Evolutionary conservation across 1,140 invertebrate genomes (phyloP), one percentile per base, ranked within the genome.

Genomic region (Lepidurus arcticus): DNA sequence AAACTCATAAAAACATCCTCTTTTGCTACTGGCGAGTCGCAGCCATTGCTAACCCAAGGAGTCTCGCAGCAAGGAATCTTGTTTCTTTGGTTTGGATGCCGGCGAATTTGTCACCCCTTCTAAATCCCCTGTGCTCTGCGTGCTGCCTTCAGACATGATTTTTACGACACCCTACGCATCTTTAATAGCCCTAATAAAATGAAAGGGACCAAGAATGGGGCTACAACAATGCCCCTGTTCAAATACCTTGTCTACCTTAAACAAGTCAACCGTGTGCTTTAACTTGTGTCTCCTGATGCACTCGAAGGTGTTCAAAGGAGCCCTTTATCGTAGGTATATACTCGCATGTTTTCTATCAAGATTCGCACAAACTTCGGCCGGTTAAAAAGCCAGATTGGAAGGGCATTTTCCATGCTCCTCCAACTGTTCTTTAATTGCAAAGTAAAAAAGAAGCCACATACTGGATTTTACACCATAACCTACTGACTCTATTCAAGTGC

Each of bases 141-240:
- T 21, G 16, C n/a, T 65, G 10, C 13, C n/a, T 65, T 21, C 53
- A 65, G 21, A 65, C 21, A 16, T 13, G 21, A 21, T 21, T 65
- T 65, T 65, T 65, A 65, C 21, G 53, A 65, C 53, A 21, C 13
- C 53, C 16, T 13, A 16, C 53, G 16, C 16, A 65, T 21, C 16
- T 16, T 65, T 65, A 65, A 65, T 65, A n/a, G 53, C 53, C 45
- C 53, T n/a, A 65, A n/a, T n/a, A 65, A 47, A 65, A 65, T 16
- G 53, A 65, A 65, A 16, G n/a, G 53, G 53, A n/a, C 53, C 53
- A 65, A 65, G n/a, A 65, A 65, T 65, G 53, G 34, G 34, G 16
- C 53, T 65, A 65, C 53, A 65, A 65, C 21, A 65, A 65, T 65
- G 21, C 53, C 53, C 53, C 21, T 65, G 53, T 65, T 65, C 53